phyloP scores from a whole-genome alignment of 2,797 vertebrate species.

The Onychomys leucogaster region DNA sequence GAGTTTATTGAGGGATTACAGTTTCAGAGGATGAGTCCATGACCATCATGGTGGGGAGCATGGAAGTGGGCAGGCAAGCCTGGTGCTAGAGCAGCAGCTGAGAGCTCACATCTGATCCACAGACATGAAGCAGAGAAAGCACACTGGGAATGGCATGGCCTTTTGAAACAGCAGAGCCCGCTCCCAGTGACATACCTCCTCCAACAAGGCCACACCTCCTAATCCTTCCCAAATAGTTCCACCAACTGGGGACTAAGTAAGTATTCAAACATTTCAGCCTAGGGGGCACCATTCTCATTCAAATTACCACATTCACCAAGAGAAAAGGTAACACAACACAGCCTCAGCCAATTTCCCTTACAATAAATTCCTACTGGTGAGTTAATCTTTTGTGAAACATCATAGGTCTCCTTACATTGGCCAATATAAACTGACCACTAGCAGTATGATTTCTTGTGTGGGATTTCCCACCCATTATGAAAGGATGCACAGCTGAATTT shows the following conservation, averaged over 20 bases:
- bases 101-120: not conserved
- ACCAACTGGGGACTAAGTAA: not conserved
- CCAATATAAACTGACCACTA: conserved; percentile 41
- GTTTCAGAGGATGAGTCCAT: not conserved
- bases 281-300: not conserved
- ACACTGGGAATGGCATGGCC: not conserved
- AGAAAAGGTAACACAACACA: not conserved
- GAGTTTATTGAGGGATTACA: not conserved
- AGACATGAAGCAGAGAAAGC: not conserved
- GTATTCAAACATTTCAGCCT: not conserved
- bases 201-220: not conserved
- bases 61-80: not conserved
- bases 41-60: not conserved
- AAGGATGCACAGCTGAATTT: conserved; percentile 16
- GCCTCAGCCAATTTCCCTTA: not conserved
- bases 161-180: not conserved
- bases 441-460: conserved; percentile 26
- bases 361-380: conserved; percentile 54
- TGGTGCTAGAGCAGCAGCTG: not conserved
- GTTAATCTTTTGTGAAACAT: conserved; percentile 57
- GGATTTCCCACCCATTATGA: conserved; percentile 46
- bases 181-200: not conserved
- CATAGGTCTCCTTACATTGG: conserved; percentile 51
- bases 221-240: not conserved
- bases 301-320: not conserved